Evolutionary conservation across 2,888 invertebrate genomes (phyloP).

Genomic region (Smittia sp.): DNA sequence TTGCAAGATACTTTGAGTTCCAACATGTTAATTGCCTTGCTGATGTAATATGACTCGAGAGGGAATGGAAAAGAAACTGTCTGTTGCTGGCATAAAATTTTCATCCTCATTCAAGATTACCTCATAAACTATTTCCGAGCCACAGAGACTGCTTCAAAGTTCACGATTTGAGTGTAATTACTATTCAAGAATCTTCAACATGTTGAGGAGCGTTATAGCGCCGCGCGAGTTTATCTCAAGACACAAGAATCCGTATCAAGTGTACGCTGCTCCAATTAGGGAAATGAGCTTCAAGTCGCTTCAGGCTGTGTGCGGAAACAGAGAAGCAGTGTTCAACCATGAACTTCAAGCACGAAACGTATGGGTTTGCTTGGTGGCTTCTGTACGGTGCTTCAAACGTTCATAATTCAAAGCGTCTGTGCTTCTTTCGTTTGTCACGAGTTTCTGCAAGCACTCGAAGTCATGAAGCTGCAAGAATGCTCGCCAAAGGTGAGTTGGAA

Average conservation of each 20-base stretch:
- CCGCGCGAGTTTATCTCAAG: background rate
- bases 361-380: background rate
- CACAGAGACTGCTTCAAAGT: too few species aligned
- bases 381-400: background rate
- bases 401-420: slow-evolving; percentile 5
- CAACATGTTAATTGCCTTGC: too few species aligned
- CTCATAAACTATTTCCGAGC: too few species aligned
- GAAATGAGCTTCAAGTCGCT: background rate
- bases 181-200: background rate
- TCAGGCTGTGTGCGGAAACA: background rate
- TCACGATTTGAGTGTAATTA: background rate
- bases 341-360: background rate
- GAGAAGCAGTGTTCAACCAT: background rate
- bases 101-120: too few species aligned
- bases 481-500: background rate
- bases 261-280: background rate
- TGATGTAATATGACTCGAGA: too few species aligned
- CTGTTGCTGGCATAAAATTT: too few species aligned
- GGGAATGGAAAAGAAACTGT: too few species aligned
- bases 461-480: background rate
- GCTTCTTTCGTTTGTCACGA: background rate
- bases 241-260: background rate
- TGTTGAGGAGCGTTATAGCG: background rate
- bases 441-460: background rate
- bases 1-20: too few species aligned